phyloP scores from a whole-genome alignment of 2,113 vertebrate genomes.

The Phrynosoma blainvillii region DNA sequence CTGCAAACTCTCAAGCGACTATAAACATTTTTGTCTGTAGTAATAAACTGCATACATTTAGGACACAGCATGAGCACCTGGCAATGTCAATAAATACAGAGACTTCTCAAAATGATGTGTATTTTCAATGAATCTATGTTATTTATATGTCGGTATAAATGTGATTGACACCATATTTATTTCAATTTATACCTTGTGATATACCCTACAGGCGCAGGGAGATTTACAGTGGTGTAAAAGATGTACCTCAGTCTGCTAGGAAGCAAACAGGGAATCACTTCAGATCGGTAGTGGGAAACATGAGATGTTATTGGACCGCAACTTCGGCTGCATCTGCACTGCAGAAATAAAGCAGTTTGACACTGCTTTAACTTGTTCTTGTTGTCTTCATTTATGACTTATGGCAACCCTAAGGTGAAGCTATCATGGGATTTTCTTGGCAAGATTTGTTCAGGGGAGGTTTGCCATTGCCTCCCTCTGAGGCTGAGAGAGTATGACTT shows the following conservation, averaged over 20 bases:
- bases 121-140: neutral
- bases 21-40: conserved; percentile 17
- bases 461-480: too few species aligned
- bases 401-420: too few species aligned
- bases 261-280: neutral
- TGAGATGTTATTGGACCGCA: too few species aligned
- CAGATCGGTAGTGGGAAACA: neutral
- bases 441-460: too few species aligned
- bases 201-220: neutral
- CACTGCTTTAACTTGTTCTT: too few species aligned
- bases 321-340: too few species aligned
- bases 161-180: conserved; percentile 15
- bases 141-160: neutral
- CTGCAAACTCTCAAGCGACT: conserved; percentile 5
- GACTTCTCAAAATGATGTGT: neutral
- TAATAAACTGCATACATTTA: neutral
- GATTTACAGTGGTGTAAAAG: neutral
- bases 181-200: neutral
- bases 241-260: neutral
- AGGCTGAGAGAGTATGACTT: too few species aligned
- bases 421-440: too few species aligned
- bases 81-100: conserved; percentile 16
- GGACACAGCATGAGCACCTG: neutral
- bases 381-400: too few species aligned
- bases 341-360: too few species aligned